Evolutionary conservation across 2,113 vertebrate species (phyloP).

Genomic region (Aramus guarauna): DNA sequence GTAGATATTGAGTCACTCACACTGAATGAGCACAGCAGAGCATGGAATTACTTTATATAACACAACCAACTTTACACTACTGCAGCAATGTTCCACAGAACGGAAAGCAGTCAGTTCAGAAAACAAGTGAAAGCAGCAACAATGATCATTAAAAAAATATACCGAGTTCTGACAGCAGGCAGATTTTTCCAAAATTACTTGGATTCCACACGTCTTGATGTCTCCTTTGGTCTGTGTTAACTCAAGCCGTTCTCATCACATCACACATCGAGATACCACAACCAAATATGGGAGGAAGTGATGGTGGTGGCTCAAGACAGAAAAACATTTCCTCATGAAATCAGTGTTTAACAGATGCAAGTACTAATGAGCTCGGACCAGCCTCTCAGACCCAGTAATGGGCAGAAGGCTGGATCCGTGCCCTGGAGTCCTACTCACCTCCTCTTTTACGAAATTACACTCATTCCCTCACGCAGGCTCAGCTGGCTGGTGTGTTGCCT

Average conservation of each 20-base stretch:
- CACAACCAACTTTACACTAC: background rate
- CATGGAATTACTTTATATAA: background rate
- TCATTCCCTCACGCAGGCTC: background rate
- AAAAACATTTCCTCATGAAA: background rate
- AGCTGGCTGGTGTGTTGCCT: background rate
- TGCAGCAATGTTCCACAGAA: background rate
- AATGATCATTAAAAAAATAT: background rate
- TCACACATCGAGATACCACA: background rate
- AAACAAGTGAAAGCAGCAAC: background rate
- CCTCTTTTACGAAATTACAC: background rate
- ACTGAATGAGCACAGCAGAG: background rate
- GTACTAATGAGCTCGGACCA: background rate
- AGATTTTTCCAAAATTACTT: background rate
- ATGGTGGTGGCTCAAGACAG: background rate
- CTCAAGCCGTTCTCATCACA: background rate
- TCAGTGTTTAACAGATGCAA: background rate
- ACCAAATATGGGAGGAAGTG: background rate
- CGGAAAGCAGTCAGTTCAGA: background rate
- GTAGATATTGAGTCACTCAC: background rate
- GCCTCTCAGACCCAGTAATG: background rate
- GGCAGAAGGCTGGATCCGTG: background rate
- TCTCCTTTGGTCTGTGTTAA: background rate
- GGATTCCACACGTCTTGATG: fast-evolving
- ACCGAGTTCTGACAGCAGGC: background rate
- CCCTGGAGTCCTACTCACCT: background rate